A percentile compares a stretch with the other conserved stretches of the same genome.
phyloP scores from a whole-genome alignment of 2,888 invertebrate genomes.

The Cryptocephalus moraei region DNA sequence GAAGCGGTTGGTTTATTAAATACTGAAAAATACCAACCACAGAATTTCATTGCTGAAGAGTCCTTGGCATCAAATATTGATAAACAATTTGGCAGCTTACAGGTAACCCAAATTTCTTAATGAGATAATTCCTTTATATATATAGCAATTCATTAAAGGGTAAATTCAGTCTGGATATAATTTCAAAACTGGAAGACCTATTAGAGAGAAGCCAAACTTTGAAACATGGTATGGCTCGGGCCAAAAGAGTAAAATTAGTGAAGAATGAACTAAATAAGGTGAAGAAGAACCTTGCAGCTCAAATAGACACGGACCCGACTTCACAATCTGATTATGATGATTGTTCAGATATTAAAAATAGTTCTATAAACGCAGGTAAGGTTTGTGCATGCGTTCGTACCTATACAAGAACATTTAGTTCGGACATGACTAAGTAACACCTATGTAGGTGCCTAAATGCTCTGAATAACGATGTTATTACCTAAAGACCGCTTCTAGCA shows the following conservation, averaged over 20 bases:
- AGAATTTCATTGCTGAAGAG: constrained; percentile 31
- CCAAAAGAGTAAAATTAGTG: constrained; percentile 48
- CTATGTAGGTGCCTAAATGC: too few relatives aligned
- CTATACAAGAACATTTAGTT: too few relatives aligned
- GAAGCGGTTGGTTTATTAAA: constrained; percentile 48
- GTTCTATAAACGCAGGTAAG: constrained; percentile 8
- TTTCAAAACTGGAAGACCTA: constrained; percentile 48
- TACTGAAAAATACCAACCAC: constrained; percentile 31
- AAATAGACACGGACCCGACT: constrained; percentile 16
- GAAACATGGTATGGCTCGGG: constrained; percentile 46
- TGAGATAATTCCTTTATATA: neutral
- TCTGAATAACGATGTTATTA: too few relatives aligned
- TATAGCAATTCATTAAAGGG: constrained; percentile 19
- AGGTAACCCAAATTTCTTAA: constrained; percentile 22
- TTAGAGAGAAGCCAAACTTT: constrained; percentile 52
- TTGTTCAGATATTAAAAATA: constrained; percentile 13
- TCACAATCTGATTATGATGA: constrained; percentile 33
- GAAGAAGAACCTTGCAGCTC: constrained; percentile 31
- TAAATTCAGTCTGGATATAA: constrained; percentile 32
- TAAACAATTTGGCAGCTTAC: constrained; percentile 40
- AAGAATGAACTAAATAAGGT: constrained; percentile 48
- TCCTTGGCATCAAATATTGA: constrained; percentile 44
- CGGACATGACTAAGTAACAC: too few relatives aligned
- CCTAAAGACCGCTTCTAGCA: too few relatives aligned
- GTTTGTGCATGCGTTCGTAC: too few relatives aligned